Conservation (phyloP, 1,140 invertebrate species). For the Rhynchophorus ferrugineus region DNA sequence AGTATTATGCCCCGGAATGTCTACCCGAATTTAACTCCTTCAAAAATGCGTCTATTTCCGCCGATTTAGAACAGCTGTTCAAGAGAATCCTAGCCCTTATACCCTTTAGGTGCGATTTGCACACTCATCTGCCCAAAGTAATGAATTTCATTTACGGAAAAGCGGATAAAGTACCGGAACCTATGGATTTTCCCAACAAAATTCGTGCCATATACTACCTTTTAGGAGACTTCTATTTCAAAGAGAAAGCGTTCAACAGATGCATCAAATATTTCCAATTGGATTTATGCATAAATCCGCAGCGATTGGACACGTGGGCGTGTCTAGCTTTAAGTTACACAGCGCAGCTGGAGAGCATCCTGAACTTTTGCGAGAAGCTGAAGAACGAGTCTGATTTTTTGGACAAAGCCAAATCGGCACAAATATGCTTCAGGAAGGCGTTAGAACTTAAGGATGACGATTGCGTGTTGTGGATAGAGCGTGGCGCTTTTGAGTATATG, state of each 20-base stretch:
- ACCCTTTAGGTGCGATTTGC: constrained; percentile 58
- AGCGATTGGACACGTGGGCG: constrained; percentile 85
- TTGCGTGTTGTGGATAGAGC: constrained; percentile 80
- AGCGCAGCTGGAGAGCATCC: constrained; percentile 69
- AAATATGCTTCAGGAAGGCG: constrained; percentile 71
- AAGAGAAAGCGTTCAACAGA: constrained; percentile 60
- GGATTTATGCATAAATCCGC: constrained; percentile 73
- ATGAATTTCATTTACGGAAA: constrained; percentile 59
- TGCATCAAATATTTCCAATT: constrained; percentile 75
- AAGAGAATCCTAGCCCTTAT: constrained; percentile 66
- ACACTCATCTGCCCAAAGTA: constrained; percentile 50
- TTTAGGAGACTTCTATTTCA: constrained; percentile 84
- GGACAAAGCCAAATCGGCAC: constrained; percentile 59
- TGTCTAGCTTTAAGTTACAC: constrained; percentile 76
- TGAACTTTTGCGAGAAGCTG: constrained; percentile 65
- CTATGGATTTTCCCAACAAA: constrained; percentile 35
- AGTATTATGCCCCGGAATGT: constrained; percentile 72
- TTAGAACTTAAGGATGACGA: constrained; percentile 63
- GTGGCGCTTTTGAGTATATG: constrained; percentile 77
- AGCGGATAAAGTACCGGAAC: constrained; percentile 45
- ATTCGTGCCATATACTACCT: constrained; percentile 72
- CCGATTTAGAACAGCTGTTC: constrained; percentile 70
- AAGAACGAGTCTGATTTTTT: constrained; percentile 64
- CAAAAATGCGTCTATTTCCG: constrained; percentile 59
- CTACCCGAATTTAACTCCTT: constrained; percentile 80